phyloP scores from a whole-genome alignment of 2,797 vertebrate species.

The Pangasius larnaudii region DNA sequence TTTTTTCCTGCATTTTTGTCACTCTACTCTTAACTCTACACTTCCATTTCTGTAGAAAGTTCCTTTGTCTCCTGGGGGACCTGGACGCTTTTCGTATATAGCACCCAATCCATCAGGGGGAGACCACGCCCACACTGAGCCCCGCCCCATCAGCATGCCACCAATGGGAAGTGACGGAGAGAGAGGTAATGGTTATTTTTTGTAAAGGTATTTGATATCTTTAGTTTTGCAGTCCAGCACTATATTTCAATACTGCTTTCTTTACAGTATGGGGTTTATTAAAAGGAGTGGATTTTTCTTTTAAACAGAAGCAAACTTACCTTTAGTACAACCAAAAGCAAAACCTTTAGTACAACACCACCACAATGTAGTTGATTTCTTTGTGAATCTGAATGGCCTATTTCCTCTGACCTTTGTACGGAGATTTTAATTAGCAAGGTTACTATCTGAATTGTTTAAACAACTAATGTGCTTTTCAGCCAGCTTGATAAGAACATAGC shows the following conservation, averaged over 20 bases:
- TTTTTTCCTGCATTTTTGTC: neutral
- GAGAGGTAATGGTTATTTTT: slow-evolving; percentile 60
- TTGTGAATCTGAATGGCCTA: neutral
- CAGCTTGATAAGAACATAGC: neutral
- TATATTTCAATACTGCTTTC: neutral
- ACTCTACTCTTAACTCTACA: neutral
- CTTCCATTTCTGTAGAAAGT: slow-evolving; percentile 56
- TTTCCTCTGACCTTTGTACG: neutral
- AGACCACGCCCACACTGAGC: slow-evolving; percentile 29
- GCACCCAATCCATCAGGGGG: slow-evolving; percentile 47
- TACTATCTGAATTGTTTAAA: neutral
- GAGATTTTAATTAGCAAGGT: neutral
- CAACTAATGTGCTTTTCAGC: neutral
- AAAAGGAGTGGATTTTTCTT: neutral
- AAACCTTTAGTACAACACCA: neutral
- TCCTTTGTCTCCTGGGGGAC: slow-evolving; percentile 51
- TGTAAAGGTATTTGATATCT: neutral
- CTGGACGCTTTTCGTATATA: slow-evolving; percentile 62
- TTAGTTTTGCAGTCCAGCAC: neutral
- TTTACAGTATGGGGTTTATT: neutral
- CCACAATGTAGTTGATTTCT: neutral
- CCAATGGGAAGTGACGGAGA: slow-evolving; percentile 51
- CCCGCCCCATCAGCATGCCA: slow-evolving; percentile 61
- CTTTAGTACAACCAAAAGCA: neutral
- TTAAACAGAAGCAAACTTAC: neutral